Percentiles rank a stretch among this genome's conserved stretches.
Evolutionary conservation across 2,113 vertebrate species (phyloP).

Genomic region (Phylloscopus trochilus): DNA sequence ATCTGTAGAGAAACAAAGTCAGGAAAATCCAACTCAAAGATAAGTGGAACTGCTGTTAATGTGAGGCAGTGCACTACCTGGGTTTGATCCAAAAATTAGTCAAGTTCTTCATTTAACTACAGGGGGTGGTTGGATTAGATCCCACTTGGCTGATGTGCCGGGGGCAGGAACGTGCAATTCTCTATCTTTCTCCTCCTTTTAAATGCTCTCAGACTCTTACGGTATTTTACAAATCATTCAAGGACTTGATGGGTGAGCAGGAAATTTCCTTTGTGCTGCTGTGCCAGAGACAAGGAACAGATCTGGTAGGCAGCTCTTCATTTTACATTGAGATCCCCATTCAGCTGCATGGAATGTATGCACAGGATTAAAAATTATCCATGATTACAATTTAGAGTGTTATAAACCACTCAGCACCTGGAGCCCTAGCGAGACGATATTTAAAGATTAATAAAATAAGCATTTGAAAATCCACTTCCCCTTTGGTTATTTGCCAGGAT

Average conservation of each 20-base stretch:
- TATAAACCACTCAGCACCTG: conserved; percentile 68
- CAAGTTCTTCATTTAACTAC: conserved; percentile 57
- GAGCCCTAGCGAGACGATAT: conserved; percentile 5
- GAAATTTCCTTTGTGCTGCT: conserved; percentile 45
- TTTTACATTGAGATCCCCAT: conserved; percentile 3
- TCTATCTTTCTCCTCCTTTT: conserved; percentile 38
- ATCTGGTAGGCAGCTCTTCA: conserved; percentile 30
- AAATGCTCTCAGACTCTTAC: conserved; percentile 19
- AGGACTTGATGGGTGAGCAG: conserved; percentile 43
- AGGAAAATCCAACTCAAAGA: conserved; percentile 15
- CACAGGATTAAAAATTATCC: conserved; percentile 62
- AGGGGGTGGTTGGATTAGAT: conserved; percentile 59
- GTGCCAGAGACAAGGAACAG: conserved; percentile 10
- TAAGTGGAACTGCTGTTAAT: conserved; percentile 31
- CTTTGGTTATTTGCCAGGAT: conserved; percentile 59
- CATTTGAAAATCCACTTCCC: conserved; percentile 66
- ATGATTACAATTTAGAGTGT: conserved; percentile 59
- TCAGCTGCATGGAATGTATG: conserved; percentile 36
- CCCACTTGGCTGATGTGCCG: conserved; percentile 42
- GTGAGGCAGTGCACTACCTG: conserved; percentile 34
- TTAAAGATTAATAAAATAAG: conserved; percentile 67
- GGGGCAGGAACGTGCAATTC: conserved; percentile 47
- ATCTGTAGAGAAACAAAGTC: conserved; percentile 8
- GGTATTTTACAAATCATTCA: conserved; percentile 54
- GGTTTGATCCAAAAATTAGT: conserved; percentile 63